Conservation (phyloP, 2,797 vertebrate genomes). For the Apogon talboti region DNA sequence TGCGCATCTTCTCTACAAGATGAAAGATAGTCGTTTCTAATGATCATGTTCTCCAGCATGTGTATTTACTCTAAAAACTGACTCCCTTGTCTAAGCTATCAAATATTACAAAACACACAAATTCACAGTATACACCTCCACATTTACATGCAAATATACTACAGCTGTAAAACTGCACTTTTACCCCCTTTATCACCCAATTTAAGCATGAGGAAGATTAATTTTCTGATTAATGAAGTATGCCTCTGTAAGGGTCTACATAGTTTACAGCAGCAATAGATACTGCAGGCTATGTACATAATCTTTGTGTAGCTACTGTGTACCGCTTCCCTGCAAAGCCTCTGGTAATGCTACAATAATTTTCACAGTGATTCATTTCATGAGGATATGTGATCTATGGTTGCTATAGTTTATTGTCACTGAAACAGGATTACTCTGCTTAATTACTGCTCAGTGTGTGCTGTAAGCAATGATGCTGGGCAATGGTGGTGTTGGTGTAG, state of each 20-base stretch:
- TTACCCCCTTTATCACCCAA: constrained; percentile 34
- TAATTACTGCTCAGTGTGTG: constrained; percentile 60
- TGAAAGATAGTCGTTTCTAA: constrained; percentile 26
- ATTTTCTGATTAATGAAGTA: constrained; percentile 60
- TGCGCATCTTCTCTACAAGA: neutral
- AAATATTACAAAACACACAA: constrained; percentile 20
- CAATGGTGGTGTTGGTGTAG: constrained; percentile 3
- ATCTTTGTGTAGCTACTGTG: constrained; percentile 39
- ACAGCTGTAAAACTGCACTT: constrained; percentile 8
- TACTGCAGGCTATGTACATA: constrained; percentile 40
- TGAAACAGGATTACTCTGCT: constrained; percentile 63
- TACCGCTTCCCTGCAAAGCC: constrained; percentile 42
- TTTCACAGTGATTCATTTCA: constrained; percentile 62
- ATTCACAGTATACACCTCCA: constrained; percentile 1
- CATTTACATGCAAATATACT: constrained; percentile 1
- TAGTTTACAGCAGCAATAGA: constrained; percentile 45
- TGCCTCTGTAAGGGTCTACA: constrained; percentile 22
- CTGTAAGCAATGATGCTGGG: constrained; percentile 40
- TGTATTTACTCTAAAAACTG: constrained; percentile 16
- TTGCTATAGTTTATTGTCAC: constrained; percentile 61
- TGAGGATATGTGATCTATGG: constrained; percentile 54
- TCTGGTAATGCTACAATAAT: constrained; percentile 53
- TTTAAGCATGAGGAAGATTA: constrained; percentile 45
- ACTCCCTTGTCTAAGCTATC: constrained; percentile 13
- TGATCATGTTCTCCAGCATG: neutral